Percentiles rank a stretch among this genome's conserved stretches.
These are phyloP conservation scores for Prietella phreatophila DNA, from an alignment of 2,113 vertebrate species.

Conservation along the genomic window DNA sequence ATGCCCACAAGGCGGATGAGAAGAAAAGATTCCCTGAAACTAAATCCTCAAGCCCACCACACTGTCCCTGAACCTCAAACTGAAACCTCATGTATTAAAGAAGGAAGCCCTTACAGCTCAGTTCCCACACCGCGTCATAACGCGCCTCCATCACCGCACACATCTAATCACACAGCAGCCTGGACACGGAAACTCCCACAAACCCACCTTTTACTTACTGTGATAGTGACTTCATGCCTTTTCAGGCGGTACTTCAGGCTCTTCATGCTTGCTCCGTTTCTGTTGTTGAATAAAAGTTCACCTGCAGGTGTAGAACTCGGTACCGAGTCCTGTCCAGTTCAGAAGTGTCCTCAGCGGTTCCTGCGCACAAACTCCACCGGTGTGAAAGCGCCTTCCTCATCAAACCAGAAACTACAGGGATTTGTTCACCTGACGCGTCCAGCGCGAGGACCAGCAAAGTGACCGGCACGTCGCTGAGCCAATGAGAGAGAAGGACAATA, in stretches of 20 bases:
- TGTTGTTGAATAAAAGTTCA: conserved; percentile 8
- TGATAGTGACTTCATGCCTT: conserved; percentile 83
- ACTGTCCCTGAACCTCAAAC: background rate
- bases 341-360: background rate
- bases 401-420: conserved; percentile 49
- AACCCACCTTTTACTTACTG: conserved; percentile 66
- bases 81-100: background rate
- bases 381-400: conserved; percentile 41
- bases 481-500: conserved; percentile 44
- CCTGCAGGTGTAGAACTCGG: background rate
- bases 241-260: conserved; percentile 88
- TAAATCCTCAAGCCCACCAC: background rate
- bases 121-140: too few relatives aligned
- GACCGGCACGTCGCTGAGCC: conserved; percentile 49
- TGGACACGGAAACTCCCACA: background rate
- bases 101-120: background rate
- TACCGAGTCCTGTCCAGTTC: background rate
- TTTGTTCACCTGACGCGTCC: conserved; percentile 77
- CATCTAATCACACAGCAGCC: background rate
- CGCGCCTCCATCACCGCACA: too few relatives aligned
- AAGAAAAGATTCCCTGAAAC: background rate
- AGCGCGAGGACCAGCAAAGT: conserved; percentile 49
- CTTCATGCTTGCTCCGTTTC: conserved; percentile 75
- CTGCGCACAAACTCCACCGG: background rate
- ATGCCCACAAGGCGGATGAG: background rate